phyloP scores from a whole-genome alignment of 2,888 invertebrate species.

The Ethmia dodecea region DNA sequence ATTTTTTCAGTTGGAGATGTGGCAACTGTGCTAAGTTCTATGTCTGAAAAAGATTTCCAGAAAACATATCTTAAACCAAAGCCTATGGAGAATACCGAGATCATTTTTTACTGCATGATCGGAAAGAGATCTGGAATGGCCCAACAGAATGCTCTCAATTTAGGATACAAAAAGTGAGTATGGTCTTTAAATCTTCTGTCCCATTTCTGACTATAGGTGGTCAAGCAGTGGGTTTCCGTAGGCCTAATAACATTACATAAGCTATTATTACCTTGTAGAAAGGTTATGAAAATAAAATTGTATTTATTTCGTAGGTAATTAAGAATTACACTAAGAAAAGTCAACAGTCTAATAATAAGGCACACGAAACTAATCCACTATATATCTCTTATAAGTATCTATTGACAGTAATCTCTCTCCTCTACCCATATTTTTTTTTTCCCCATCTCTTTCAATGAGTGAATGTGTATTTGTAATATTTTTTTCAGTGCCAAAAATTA shows the following conservation, averaged over 20 bases:
- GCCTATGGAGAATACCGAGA: conserved; percentile 73
- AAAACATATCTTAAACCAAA: conserved; percentile 75
- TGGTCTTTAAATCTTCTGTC: conserved; percentile 10
- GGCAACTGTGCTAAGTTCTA: conserved; percentile 49
- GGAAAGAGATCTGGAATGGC: conserved; percentile 82
- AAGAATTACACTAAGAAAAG: too few relatives aligned
- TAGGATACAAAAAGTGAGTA: conserved; percentile 81
- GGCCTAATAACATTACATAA: too few relatives aligned
- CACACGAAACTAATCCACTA: too few relatives aligned
- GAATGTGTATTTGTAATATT: background rate
- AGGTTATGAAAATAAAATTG: too few relatives aligned
- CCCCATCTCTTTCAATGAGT: too few relatives aligned
- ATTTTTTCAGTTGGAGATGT: conserved; percentile 73
- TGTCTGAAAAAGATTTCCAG: conserved; percentile 74
- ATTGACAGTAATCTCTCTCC: too few relatives aligned
- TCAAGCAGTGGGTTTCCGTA: too few relatives aligned
- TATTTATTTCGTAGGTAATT: too few relatives aligned
- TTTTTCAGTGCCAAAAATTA: conserved; percentile 76
- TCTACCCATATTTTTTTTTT: too few relatives aligned
- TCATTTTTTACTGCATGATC: conserved; percentile 84
- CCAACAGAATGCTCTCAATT: conserved; percentile 71
- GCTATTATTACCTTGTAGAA: too few relatives aligned
- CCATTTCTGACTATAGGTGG: background rate
- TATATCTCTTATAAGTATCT: too few relatives aligned
- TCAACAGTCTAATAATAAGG: too few relatives aligned